Conservation (phyloP, 2,113 vertebrate genomes). For the Apistogramma diplotaenia region DNA sequence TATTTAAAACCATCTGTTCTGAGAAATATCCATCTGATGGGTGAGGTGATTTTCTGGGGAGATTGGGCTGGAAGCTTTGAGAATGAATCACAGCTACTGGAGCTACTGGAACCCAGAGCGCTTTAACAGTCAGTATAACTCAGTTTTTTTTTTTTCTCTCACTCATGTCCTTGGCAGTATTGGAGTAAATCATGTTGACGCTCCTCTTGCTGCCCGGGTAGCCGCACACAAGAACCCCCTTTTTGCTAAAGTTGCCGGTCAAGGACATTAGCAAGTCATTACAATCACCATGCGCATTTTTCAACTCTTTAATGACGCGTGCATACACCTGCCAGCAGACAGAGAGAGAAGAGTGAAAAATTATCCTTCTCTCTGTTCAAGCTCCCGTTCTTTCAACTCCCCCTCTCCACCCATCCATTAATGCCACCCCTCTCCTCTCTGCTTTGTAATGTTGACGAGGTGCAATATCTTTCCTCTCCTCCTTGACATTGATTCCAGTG, state of each 20-base stretch:
- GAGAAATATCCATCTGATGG: background rate
- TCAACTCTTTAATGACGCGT: constrained; percentile 63
- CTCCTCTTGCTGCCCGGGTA: background rate
- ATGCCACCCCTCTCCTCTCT: background rate
- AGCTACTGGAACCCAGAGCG: background rate
- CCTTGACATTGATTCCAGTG: constrained; percentile 64
- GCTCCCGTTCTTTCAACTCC: constrained; percentile 34
- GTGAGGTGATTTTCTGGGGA: background rate
- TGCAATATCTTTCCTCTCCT: constrained; percentile 36
- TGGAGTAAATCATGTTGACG: constrained; percentile 23
- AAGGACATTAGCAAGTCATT: constrained; percentile 60
- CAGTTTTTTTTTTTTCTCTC: background rate
- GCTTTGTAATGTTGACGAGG: constrained; percentile 48
- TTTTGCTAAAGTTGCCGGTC: constrained; percentile 29
- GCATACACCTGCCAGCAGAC: constrained; percentile 36
- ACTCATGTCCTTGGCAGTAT: constrained; percentile 5
- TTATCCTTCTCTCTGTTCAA: constrained; percentile 17
- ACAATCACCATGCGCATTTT: constrained; percentile 29
- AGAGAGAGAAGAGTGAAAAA: constrained; percentile 22
- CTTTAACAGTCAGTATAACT: constrained; percentile 16
- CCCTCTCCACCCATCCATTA: constrained; percentile 39
- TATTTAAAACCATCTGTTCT: constrained; percentile 5
- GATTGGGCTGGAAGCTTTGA: background rate
- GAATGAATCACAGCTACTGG: background rate
- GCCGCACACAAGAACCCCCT: background rate